Evolutionary conservation across 2,888 invertebrate genomes (phyloP), one percentile per base, ranked within the genome.

Genomic region (Andrena fulva): DNA sequence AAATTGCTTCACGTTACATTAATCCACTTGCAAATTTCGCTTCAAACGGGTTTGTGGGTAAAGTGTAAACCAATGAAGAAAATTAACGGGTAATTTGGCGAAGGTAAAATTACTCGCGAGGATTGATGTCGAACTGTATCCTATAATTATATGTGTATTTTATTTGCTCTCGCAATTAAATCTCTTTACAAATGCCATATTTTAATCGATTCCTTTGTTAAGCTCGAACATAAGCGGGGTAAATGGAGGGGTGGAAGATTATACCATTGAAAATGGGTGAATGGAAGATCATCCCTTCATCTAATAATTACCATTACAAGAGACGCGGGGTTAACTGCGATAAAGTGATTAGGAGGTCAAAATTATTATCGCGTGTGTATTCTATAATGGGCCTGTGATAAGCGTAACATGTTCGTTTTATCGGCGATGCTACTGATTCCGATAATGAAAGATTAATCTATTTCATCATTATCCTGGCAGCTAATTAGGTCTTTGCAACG

Each of bases 371-470:
- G 20, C n/a, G 50, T n/a, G 29, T 73, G 59, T 20, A 78, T 72
- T 69, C 12, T 27, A 52, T 81, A 68, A 73, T 60, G 29, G 31
- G 69, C n/a, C 27, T 31, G 52, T 69, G 80, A 81, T 81, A 81
- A 81, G 73, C 80, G 59, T 73, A 73, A 64, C 59, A 24, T 64
- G 64, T 69, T 81, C 78, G 31, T 64, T 78, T 64, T 60, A 67
- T 33, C 59, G 29, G 10, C 50, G 50, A 24, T 35, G 50, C 24
- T 75, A 76, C 66, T 52, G 12, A 70, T 66, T 66, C 54, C 10
- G 63, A 76, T 60, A 70, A 20, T 52, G 60, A 54, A 31, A 67
- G 70, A 78, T 73, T 67, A 73, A 78, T 73, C 35, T 16, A 31
- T 12, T 27, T 24, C 63, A 27, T n/a, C 48, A 16, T 48, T 59